Evolutionary conservation across 2,888 invertebrate species (phyloP).

Genomic region (Hermodice carunculata): DNA sequence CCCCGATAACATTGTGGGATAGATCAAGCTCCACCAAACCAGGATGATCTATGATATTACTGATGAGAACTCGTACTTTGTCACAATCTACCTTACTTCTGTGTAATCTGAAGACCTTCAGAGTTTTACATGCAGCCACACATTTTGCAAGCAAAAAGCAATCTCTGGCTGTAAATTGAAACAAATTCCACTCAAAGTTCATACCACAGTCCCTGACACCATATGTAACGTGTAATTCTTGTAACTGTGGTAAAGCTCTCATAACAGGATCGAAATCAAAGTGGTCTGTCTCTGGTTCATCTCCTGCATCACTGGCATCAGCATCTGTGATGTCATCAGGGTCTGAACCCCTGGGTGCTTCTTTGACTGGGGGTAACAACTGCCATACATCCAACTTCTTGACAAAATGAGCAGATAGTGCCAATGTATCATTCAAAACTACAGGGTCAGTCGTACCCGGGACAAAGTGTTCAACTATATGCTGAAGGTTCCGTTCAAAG

Average conservation of each 20-base stretch:
- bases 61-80: slow-evolving; percentile 67
- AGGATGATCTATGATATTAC: slow-evolving; percentile 68
- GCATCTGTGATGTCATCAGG: slow-evolving; percentile 63
- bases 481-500: slow-evolving; percentile 68
- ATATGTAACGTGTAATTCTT: slow-evolving; percentile 67
- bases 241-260: slow-evolving; percentile 58
- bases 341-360: slow-evolving; percentile 60
- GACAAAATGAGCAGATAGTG: slow-evolving; percentile 63
- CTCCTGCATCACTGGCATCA: slow-evolving; percentile 65
- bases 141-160: slow-evolving; percentile 67
- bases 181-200: slow-evolving; percentile 71
- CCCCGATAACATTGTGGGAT: slow-evolving; percentile 68
- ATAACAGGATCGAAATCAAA: slow-evolving; percentile 67
- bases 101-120: slow-evolving; percentile 63
- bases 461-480: slow-evolving; percentile 68
- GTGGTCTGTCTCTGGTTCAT: slow-evolving; percentile 68
- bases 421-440: slow-evolving; percentile 59
- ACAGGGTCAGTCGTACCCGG: slow-evolving; percentile 65
- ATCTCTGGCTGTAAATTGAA: slow-evolving; percentile 69
- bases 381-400: slow-evolving; percentile 63
- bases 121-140: slow-evolving; percentile 63
- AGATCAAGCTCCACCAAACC: slow-evolving; percentile 64
- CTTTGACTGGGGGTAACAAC: slow-evolving; percentile 68
- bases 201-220: slow-evolving; percentile 70
- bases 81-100: slow-evolving; percentile 69